Conservation (phyloP, 64 coral and sea anemone species). For the Astreopora myriophthalma region DNA sequence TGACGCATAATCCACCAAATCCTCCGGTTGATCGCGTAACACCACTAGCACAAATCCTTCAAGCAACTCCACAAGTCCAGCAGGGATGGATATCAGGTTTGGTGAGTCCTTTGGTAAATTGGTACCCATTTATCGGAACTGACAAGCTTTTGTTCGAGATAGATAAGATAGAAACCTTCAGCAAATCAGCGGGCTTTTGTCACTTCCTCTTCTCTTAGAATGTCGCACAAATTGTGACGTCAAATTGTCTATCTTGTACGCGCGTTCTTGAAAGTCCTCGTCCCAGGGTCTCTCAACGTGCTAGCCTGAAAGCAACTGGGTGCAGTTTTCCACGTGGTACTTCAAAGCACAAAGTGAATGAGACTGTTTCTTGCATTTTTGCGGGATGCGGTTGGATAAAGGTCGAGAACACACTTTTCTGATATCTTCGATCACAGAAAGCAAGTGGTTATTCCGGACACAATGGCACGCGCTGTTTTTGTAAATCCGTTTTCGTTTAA, state of each 20-base stretch:
- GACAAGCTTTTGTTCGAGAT: not conserved
- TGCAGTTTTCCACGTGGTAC: no score
- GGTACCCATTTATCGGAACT: not conserved
- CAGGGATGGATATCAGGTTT: not conserved
- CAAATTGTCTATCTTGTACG: no score
- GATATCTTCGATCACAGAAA: no score
- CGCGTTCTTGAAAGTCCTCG: no score
- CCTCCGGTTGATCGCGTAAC: constrained; percentile 48
- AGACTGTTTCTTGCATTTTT: no score
- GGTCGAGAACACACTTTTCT: no score
- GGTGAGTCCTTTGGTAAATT: not conserved
- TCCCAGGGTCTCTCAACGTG: no score
- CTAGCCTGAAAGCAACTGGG: no score
- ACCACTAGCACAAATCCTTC: constrained; percentile 62
- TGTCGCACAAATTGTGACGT: no score
- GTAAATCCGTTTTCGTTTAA: not conserved
- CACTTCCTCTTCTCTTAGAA: not conserved
- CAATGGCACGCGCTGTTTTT: not conserved
- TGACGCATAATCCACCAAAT: constrained; percentile 31
- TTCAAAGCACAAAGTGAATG: no score
- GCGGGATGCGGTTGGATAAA: no score
- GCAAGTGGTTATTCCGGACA: not conserved
- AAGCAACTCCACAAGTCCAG: constrained; percentile 49
- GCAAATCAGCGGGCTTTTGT: not conserved
- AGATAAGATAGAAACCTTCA: not conserved